Evolutionary conservation across 2,797 vertebrate genomes (phyloP), one percentile per base, ranked within the genome.

Genomic region (Lacerta agilis): DNA sequence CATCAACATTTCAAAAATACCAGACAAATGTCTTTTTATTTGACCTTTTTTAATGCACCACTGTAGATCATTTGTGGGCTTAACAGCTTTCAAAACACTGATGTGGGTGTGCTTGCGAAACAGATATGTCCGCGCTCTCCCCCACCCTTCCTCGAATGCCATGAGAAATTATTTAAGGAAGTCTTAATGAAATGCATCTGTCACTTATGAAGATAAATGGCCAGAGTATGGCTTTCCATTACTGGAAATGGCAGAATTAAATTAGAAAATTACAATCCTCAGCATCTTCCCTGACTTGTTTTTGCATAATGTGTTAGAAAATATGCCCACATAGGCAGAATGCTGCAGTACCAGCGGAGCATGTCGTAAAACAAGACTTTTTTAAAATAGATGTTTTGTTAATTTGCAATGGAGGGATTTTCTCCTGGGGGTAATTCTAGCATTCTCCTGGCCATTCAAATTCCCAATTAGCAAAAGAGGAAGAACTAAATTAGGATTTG

Each of bases 241-340:
- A 97, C 96, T 96, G 95, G 96, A 97, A 97, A 97, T 95, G 95
- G 96, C 94, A 96, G 96, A 97, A 97, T 97, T 97, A 96, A 97
- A 97, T 97, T 97, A 97, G 95, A 97, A 96, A 97, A 96, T 96
- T 96, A 97, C 96, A 95, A 93, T 96, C 95, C 95, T 97, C 95
- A 96, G 96, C 96, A 96, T 97, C 96, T 96, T 97, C 95, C 90
- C 93, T 94, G 95, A 96, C 96, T 95, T 95, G 92, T 95, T 96
- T 97, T 96, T 97, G 95, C 96, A 96, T 97, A 97, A 97, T 97
- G 94, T 96, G 95, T 96, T 97, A 95, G 96, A 95, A 95, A 97
- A 97, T 96, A 96, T 96, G 96, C 97, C 95, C 95, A 96, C 96
- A 95, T 95, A 93, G 93, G 94, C 96, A 97, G 95, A 96, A 97